Evolutionary conservation across 2,113 vertebrate genomes (phyloP).

Genomic region (Tachycineta bicolor): DNA sequence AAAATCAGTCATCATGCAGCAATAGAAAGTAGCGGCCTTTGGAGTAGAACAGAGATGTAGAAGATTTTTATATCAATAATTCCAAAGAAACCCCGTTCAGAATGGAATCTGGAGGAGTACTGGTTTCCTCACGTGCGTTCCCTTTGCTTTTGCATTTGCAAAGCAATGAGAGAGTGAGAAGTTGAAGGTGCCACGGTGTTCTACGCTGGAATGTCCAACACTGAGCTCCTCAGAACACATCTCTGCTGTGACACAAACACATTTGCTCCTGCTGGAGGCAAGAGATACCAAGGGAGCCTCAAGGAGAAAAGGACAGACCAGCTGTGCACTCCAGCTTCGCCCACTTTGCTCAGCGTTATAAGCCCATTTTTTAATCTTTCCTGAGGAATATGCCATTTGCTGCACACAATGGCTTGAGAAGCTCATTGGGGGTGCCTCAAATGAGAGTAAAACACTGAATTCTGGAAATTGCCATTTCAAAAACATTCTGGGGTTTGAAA

Average conservation of each 20-base stretch:
- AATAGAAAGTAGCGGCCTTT: not conserved
- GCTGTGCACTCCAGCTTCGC: not conserved
- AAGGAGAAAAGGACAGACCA: not conserved
- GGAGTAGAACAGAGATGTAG: not conserved
- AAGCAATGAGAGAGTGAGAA: not conserved
- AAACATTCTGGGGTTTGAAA: not conserved
- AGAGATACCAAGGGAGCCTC: not conserved
- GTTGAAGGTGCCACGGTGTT: not conserved
- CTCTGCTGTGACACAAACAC: not conserved
- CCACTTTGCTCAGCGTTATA: not conserved
- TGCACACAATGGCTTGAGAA: not conserved
- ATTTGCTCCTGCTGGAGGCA: not conserved
- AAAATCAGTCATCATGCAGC: not conserved
- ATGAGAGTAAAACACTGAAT: not conserved
- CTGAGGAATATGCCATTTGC: not conserved
- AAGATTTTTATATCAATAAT: not conserved
- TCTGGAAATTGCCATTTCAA: not conserved
- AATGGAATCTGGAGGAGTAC: not conserved
- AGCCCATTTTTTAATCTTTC: not conserved
- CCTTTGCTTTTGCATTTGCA: not conserved
- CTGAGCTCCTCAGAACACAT: not conserved
- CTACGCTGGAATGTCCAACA: not conserved
- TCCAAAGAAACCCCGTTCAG: not conserved
- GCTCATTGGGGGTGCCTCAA: not conserved
- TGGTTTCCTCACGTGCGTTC: not conserved